These are phyloP conservation scores for Stercorarius parasiticus DNA, from an alignment of 2,113 vertebrate genomes.

Conservation along the genomic window DNA sequence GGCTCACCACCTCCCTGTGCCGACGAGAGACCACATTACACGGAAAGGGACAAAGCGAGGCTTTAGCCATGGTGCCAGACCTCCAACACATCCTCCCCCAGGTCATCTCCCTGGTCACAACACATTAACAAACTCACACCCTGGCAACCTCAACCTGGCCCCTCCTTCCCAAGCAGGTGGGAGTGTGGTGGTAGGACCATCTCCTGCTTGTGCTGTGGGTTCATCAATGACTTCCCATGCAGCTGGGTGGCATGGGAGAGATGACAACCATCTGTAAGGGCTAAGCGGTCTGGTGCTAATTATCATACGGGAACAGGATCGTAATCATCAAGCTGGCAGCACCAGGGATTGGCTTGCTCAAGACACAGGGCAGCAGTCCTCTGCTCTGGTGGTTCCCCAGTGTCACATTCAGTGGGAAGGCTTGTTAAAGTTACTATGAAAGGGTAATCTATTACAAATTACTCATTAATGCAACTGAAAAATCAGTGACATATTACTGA, in stretches of 20 bases:
- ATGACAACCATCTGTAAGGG: neutral
- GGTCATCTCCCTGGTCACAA: neutral
- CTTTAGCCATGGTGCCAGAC: neutral
- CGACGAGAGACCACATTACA: neutral
- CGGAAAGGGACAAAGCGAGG: neutral
- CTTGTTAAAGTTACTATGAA: neutral
- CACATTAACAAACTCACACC: neutral
- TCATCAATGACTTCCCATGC: neutral
- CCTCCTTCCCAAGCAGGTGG: neutral
- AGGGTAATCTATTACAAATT: slow-evolving; percentile 47
- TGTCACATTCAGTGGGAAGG: neutral
- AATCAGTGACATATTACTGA: slow-evolving; percentile 40
- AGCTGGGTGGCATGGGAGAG: neutral
- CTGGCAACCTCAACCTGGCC: neutral
- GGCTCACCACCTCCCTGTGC: neutral
- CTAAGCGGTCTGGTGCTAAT: neutral
- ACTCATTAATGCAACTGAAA: slow-evolving; percentile 1
- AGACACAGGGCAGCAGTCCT: neutral
- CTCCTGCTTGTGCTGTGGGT: neutral
- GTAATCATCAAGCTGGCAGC: neutral
- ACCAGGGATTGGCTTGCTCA: neutral
- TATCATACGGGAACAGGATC: neutral
- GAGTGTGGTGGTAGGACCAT: neutral
- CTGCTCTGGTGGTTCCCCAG: neutral
- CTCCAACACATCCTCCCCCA: neutral